These are phyloP conservation scores for Bradypodion ventrale DNA, from an alignment of 2,797 vertebrate genomes.

Conservation along the genomic window DNA sequence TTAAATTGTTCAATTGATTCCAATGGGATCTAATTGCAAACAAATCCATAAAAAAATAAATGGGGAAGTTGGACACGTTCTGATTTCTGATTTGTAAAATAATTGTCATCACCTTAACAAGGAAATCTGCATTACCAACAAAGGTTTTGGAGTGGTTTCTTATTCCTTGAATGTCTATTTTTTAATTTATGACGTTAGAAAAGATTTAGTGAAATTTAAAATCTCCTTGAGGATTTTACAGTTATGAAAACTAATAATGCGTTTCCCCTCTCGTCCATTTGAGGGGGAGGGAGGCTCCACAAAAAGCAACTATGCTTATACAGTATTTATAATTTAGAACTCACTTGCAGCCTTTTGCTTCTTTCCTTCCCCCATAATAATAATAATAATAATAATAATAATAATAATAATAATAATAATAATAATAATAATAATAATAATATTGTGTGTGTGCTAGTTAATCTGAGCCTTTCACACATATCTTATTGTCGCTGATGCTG, in stretches of 20 bases:
- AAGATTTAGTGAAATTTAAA: neutral
- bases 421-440: too few species aligned
- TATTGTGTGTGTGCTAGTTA: neutral
- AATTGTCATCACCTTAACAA: neutral
- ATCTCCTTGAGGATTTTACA: neutral
- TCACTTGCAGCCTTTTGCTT: neutral
- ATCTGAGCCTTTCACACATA: neutral
- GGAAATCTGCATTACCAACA: neutral
- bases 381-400: too few species aligned
- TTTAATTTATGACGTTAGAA: neutral
- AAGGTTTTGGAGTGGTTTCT: neutral
- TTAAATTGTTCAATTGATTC: neutral
- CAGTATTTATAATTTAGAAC: too few species aligned
- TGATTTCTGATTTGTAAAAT: neutral
- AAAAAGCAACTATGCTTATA: neutral
- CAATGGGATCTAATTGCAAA: neutral
- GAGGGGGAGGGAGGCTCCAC: too few species aligned
- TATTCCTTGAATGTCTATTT: neutral
- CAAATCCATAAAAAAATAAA: neutral
- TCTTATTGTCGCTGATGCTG: neutral
- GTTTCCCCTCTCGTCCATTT: neutral
- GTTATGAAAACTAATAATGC: neutral
- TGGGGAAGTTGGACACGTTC: neutral
- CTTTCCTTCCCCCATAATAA: neutral
- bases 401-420: too few species aligned